A percentile compares a stretch with the other conserved stretches of the same genome.
phyloP scores from a whole-genome alignment of 2,113 vertebrate genomes.

The Chaetorhynchus papuensis region DNA sequence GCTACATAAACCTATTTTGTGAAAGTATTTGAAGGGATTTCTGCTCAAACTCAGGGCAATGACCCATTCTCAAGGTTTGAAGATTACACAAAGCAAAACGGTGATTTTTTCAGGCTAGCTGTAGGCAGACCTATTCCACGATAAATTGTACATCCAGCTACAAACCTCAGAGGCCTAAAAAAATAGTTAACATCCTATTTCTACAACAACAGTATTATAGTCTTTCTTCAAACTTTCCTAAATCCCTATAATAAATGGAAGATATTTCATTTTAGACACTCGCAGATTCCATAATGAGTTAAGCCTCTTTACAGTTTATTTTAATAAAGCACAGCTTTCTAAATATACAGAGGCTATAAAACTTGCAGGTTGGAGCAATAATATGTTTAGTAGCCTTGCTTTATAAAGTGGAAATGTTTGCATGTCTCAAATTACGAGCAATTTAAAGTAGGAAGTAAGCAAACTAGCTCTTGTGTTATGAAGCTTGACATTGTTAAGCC shows the following conservation, averaged over 20 bases:
- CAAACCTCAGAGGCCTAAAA: neutral
- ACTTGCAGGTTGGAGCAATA: conserved; percentile 77
- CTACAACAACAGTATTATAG: neutral
- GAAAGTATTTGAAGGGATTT: neutral
- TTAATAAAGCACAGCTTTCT: conserved; percentile 78
- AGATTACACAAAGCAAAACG: rapidly evolving
- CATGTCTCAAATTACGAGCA: conserved; percentile 82
- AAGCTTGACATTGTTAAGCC: conserved; percentile 80
- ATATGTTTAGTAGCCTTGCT: conserved; percentile 76
- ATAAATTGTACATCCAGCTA: neutral
- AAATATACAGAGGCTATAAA: conserved; percentile 76
- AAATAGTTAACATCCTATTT: neutral
- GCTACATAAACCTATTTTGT: neutral
- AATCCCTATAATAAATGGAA: conserved; percentile 65
- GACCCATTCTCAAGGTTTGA: neutral
- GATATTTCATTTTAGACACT: conserved; percentile 72
- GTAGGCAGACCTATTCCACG: neutral
- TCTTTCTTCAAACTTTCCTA: conserved; percentile 4
- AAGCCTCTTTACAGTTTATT: conserved; percentile 78
- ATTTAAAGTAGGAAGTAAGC: conserved; percentile 79
- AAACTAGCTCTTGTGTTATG: conserved; percentile 77
- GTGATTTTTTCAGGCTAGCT: neutral
- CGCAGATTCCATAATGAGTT: conserved; percentile 74
- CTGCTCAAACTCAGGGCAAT: neutral
- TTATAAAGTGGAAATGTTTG: conserved; percentile 83